phyloP scores from a whole-genome alignment of 2,113 vertebrate genomes.

The Uropsilus gracilis region DNA sequence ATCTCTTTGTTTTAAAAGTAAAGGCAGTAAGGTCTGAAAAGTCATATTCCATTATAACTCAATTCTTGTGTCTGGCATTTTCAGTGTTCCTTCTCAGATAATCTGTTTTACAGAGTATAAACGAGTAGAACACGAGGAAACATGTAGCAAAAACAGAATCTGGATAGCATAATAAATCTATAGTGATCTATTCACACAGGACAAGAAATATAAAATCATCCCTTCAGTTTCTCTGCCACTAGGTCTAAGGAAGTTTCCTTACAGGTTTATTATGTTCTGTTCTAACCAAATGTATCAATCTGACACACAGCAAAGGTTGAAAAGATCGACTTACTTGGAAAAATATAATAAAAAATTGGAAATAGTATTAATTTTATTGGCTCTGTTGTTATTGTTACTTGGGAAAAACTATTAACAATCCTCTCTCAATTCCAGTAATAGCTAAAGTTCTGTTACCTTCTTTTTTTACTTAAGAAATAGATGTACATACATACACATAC shows the following conservation, averaged over 20 bases:
- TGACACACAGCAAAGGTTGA: background rate
- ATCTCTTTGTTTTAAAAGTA: background rate
- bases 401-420: background rate
- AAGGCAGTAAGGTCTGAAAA: background rate
- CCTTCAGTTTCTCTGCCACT: background rate
- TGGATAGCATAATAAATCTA: background rate
- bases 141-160: background rate
- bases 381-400: background rate
- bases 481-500: background rate
- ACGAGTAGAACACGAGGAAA: background rate
- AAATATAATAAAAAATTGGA: background rate
- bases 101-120: background rate
- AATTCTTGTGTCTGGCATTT: background rate
- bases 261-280: background rate
- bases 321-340: background rate
- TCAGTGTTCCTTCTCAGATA: background rate
- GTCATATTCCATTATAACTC: background rate
- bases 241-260: background rate
- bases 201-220: background rate
- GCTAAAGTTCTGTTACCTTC: background rate
- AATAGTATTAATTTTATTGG: background rate
- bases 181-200: background rate
- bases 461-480: background rate
- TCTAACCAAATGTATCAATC: background rate
- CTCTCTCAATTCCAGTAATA: background rate